Evolutionary conservation across 2,797 vertebrate species (phyloP).

Genomic region (Stomatorhinus walkeri): DNA sequence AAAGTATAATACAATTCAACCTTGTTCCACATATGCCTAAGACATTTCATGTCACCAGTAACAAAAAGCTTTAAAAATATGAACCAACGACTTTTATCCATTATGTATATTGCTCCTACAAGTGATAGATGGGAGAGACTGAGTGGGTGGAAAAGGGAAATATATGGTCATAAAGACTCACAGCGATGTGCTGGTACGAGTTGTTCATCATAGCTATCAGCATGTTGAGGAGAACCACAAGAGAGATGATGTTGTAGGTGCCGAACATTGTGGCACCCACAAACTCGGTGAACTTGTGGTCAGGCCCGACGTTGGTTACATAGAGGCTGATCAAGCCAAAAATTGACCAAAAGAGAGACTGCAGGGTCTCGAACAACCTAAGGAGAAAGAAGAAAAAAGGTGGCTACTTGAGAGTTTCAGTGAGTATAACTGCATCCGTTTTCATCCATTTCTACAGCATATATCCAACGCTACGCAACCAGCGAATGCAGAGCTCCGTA

Average conservation of each 20-base stretch:
- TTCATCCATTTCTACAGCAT: neutral
- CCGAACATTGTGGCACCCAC: slow-evolving; percentile 98
- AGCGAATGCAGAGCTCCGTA: neutral
- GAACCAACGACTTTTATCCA: neutral
- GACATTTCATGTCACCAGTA: neutral
- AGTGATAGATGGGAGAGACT: neutral
- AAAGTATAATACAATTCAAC: neutral
- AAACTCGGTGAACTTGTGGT: slow-evolving; percentile 94
- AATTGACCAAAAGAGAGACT: slow-evolving; percentile 98
- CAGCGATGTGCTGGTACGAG: slow-evolving; percentile 96
- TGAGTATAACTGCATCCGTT: neutral
- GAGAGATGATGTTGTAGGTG: slow-evolving; percentile 94
- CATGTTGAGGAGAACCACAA: slow-evolving; percentile 98
- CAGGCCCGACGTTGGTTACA: slow-evolving; percentile 87
- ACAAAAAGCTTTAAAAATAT: neutral
- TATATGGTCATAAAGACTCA: slow-evolving; percentile 49
- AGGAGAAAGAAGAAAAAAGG: neutral
- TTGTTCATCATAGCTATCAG: slow-evolving; percentile 99
- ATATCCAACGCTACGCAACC: neutral
- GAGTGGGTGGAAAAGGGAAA: neutral
- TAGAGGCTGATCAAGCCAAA: slow-evolving; percentile 94
- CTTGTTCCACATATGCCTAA: neutral
- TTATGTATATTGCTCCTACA: neutral
- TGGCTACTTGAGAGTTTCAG: neutral
- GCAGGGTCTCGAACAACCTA: slow-evolving; percentile 94